phyloP scores from a whole-genome alignment of 2,113 vertebrate genomes.

The Rhinogobius similis region DNA sequence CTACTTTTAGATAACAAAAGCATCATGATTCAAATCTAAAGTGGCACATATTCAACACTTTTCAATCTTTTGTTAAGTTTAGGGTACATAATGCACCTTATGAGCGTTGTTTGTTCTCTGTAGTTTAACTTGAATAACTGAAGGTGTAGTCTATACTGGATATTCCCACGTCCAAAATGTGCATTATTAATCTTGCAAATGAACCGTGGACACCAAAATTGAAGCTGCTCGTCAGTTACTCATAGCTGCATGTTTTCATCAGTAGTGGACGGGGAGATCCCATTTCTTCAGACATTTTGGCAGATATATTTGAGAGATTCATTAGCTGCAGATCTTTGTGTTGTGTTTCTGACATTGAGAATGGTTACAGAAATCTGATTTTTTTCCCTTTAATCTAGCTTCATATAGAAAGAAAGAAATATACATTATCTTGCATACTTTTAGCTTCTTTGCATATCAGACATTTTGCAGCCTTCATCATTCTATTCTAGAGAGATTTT shows the following conservation, averaged over 20 bases:
- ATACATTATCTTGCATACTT: no score
- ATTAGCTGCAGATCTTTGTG: no score
- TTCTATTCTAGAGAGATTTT: no score
- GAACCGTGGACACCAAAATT: background rate
- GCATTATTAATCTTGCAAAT: conserved; percentile 2
- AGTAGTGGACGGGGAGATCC: background rate
- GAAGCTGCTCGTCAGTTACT: background rate
- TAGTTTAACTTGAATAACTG: background rate
- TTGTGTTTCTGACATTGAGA: no score
- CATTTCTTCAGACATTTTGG: background rate
- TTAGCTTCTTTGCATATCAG: no score
- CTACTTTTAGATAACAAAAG: no score
- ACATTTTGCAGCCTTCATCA: no score
- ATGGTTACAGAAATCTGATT: conserved; percentile 84
- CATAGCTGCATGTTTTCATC: background rate
- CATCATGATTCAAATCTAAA: background rate
- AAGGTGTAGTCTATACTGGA: background rate
- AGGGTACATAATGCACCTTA: no score
- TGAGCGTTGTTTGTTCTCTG: no score
- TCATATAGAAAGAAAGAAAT: no score
- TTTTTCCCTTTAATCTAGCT: no score
- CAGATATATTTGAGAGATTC: conserved; percentile 38
- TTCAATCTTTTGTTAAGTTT: background rate
- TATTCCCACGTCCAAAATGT: conserved; percentile 1
- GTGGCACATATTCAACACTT: background rate